Percentiles rank a stretch among this genome's conserved stretches.
phyloP scores from a whole-genome alignment of 2,888 invertebrate species.

The Hypsopygia costalis region DNA sequence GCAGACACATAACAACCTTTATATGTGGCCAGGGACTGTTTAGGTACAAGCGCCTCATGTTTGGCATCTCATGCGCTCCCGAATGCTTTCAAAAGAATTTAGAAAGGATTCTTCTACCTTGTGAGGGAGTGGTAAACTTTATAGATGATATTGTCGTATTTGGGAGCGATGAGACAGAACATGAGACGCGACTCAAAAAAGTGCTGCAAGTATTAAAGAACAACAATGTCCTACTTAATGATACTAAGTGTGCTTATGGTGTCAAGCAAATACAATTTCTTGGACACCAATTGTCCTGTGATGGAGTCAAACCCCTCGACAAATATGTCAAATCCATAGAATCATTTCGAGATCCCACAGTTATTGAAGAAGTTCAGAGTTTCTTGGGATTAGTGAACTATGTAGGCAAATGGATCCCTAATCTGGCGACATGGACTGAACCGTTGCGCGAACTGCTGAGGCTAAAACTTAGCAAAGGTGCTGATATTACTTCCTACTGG shows the following conservation, averaged over 20 bases:
- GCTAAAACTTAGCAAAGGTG: slow-evolving; percentile 6
- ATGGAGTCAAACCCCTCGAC: slow-evolving; percentile 19
- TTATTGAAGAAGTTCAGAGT: slow-evolving; percentile 26
- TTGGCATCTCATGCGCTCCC: too few species aligned
- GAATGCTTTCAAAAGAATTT: too few species aligned
- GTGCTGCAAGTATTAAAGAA: slow-evolving; percentile 15
- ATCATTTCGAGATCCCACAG: slow-evolving; percentile 17
- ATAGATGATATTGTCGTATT: slow-evolving; percentile 23
- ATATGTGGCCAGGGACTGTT: too few species aligned
- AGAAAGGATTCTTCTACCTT: too few species aligned
- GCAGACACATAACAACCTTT: too few species aligned
- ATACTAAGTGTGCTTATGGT: slow-evolving; percentile 17
- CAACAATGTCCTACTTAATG: slow-evolving; percentile 21
- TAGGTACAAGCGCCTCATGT: too few species aligned
- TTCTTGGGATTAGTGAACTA: slow-evolving; percentile 28
- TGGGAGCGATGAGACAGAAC: slow-evolving; percentile 16
- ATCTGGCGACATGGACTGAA: slow-evolving; percentile 21
- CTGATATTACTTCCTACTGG: slow-evolving; percentile 17
- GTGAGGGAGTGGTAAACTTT: slow-evolving; percentile 1
- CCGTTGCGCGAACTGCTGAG: slow-evolving; percentile 19
- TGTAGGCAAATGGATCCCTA: too few species aligned
- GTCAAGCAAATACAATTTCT: slow-evolving; percentile 13
- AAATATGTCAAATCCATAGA: slow-evolving; percentile 20
- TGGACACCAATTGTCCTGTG: slow-evolving; percentile 18
- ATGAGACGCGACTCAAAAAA: slow-evolving; percentile 16